phyloP scores from a whole-genome alignment of 2,888 invertebrate genomes.

The Sclerodermus sp. region DNA sequence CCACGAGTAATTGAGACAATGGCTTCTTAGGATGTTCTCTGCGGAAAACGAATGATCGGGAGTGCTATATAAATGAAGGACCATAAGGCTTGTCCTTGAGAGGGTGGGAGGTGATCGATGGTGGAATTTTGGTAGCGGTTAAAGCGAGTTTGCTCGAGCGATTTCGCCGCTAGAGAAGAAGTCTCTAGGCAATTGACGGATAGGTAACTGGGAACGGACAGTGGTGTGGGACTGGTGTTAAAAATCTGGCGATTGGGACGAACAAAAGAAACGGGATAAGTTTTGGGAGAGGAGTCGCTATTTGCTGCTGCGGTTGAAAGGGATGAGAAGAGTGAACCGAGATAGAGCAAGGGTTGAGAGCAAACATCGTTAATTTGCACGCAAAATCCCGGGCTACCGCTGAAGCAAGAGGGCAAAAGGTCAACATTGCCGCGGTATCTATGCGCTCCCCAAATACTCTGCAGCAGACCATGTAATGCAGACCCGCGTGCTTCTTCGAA shows the following conservation, averaged over 20 bases:
- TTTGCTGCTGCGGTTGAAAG: neutral
- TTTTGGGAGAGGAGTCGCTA: neutral
- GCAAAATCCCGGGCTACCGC: conserved; percentile 31
- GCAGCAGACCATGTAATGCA: conserved; percentile 51
- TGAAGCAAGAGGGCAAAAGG: conserved; percentile 48
- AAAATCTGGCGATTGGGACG: neutral
- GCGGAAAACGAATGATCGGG: too few species aligned
- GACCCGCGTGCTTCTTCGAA: conserved; percentile 25
- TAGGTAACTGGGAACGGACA: too few species aligned
- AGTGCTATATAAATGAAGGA: too few species aligned
- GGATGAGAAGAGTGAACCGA: conserved; percentile 19
- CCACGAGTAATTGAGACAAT: too few species aligned
- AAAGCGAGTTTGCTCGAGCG: too few species aligned
- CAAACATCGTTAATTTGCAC: conserved; percentile 57
- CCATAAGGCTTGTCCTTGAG: too few species aligned
- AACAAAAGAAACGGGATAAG: conserved; percentile 4
- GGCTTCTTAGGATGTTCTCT: too few species aligned
- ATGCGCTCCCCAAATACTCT: conserved; percentile 50
- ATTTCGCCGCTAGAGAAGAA: too few species aligned
- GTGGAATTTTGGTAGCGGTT: too few species aligned
- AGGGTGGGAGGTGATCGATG: too few species aligned
- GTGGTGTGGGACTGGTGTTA: too few species aligned
- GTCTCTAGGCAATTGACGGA: too few species aligned
- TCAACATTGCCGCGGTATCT: conserved; percentile 51
- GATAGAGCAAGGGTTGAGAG: conserved; percentile 43